Evolutionary conservation across 2,113 vertebrate genomes (phyloP), one percentile per base, ranked within the genome.

Genomic region (Scopus umbretta): DNA sequence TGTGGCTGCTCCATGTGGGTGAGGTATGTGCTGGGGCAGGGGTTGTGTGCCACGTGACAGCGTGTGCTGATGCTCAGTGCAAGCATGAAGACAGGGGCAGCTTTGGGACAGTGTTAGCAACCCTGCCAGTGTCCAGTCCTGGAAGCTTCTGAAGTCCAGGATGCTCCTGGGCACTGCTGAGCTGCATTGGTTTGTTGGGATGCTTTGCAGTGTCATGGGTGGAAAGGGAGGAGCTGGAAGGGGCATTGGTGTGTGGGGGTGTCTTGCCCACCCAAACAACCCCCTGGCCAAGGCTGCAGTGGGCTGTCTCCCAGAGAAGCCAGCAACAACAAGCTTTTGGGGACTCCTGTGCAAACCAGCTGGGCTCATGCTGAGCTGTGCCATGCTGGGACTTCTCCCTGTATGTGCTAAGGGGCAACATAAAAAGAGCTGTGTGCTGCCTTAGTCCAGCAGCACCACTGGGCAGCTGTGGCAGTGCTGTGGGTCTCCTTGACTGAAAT

Each of bases 1-100:
- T 1, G 1, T 13, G 30, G 50, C 32, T 70, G 55, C 16, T 40
- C 12, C 11, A 0, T 1, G 26, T 1, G 11, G 45, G 45, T 59
- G 89, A 79, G 49, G 49, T 19, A 20, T 1, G 10, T 62, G 47
- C 61, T 76, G 43, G 66, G 36, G 26, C 21, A 29, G 63, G 47
- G 42, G 23, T 3, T 59, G 23, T 22, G 49, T 27, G 34, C 53
- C 49, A 13, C 2, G 11, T 1, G 5, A 36, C 47, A 58, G 50
- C 14, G 20, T 2, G 1, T 11, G 40, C 20, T 16, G 14, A 21
- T 43, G 13, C 36, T 66, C 6, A 2, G 9, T 3, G 40, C 4
- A 29, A 58, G 76, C n/a, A 7, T 0, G 2, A 65, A 52, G n/a
- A 22, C 5, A 16, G 49, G 21, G 29, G 4, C 20, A 66, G 55